phyloP scores from a whole-genome alignment of 1,140 invertebrate genomes.

The Eumeta japonica region DNA sequence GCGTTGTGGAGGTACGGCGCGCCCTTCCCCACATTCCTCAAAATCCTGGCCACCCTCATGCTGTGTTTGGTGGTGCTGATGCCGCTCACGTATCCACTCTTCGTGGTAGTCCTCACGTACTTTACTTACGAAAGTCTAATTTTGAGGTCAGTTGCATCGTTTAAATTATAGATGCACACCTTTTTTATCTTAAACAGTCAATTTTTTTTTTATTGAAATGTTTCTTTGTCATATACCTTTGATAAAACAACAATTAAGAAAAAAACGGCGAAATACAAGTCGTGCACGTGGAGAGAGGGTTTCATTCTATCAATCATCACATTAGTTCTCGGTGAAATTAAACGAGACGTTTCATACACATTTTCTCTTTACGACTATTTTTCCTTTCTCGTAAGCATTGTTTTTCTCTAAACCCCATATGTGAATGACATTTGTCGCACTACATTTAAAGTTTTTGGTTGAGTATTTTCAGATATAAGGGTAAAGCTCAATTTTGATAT shows the following conservation, averaged over 20 bases:
- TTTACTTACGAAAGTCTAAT: slow-evolving; percentile 37
- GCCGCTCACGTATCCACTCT: slow-evolving; percentile 41
- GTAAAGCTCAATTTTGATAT: no score
- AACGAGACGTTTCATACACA: no score
- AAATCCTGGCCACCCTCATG: slow-evolving; percentile 37
- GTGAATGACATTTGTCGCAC: no score
- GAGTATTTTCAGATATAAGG: no score
- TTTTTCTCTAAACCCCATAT: no score
- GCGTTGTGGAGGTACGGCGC: slow-evolving; percentile 43
- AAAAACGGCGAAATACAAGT: no score
- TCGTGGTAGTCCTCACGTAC: slow-evolving; percentile 30
- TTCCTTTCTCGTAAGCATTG: no score
- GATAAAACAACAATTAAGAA: no score
- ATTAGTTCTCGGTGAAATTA: neutral
- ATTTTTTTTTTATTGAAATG: neutral
- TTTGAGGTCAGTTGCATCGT: slow-evolving; percentile 23
- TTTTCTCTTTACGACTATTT: no score
- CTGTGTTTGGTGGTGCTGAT: slow-evolving; percentile 33
- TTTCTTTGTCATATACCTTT: no score
- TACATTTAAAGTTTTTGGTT: no score
- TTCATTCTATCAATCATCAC: neutral
- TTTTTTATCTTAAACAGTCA: neutral
- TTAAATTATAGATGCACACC: neutral
- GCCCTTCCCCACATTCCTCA: slow-evolving; percentile 48
- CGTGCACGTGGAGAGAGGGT: no score